phyloP scores from a whole-genome alignment of 2,797 vertebrate genomes.

The Pterois miles region DNA sequence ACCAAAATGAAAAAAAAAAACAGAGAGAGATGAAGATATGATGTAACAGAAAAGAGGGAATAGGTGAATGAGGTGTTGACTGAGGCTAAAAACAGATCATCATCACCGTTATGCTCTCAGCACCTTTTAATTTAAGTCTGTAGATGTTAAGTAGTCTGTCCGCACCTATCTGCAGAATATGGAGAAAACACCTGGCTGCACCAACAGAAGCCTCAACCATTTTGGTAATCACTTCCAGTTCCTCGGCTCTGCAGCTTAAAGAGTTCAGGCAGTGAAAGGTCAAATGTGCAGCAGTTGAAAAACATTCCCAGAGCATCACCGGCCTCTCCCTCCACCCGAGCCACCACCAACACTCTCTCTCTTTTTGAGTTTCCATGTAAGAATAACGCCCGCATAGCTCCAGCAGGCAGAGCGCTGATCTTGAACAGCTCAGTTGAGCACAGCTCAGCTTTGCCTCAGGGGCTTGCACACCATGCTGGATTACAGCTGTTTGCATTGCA shows the following conservation, averaged over 20 bases:
- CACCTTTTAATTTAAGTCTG: constrained; percentile 29
- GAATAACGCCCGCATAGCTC: constrained; percentile 26
- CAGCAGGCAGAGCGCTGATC: constrained; percentile 32
- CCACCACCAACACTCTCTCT: neutral
- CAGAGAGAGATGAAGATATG: constrained; percentile 1
- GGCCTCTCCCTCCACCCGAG: constrained; percentile 7
- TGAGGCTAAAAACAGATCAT: constrained; percentile 1
- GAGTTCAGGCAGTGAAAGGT: constrained; percentile 35
- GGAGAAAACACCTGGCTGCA: constrained; percentile 52
- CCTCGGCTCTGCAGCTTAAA: constrained; percentile 34
- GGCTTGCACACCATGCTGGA: constrained; percentile 35
- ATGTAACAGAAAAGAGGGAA: neutral
- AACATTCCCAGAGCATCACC: constrained; percentile 12
- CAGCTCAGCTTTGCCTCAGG: constrained; percentile 39
- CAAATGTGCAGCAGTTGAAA: constrained; percentile 42
- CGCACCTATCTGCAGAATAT: constrained; percentile 12
- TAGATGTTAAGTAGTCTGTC: constrained; percentile 4
- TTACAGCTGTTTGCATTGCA: constrained; percentile 38
- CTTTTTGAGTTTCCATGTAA: constrained; percentile 2
- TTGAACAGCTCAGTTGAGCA: constrained; percentile 48
- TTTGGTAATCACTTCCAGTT: constrained; percentile 50
- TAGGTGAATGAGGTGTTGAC: constrained; percentile 20
- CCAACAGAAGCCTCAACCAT: constrained; percentile 45
- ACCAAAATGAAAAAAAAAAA: constrained; percentile 21
- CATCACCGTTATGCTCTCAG: neutral